Evolutionary conservation across 2,113 vertebrate species (phyloP), one percentile per base, ranked within the genome.

Genomic region (Xenopus laevis): DNA sequence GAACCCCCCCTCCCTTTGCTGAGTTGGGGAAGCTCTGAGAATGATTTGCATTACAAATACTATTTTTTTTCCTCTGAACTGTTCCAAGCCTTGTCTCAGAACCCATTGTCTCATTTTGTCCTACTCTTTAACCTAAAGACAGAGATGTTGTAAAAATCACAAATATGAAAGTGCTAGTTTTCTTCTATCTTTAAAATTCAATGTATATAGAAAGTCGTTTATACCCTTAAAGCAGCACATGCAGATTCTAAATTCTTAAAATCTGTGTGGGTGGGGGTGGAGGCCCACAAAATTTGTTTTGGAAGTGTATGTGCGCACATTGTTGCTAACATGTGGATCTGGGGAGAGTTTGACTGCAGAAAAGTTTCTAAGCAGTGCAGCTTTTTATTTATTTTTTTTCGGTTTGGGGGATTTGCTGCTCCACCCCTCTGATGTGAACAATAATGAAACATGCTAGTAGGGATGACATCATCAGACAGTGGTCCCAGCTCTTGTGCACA

Each of bases 401-500:
- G 46, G 50, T 72, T 71, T 71, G 30, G 72, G 73, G 78, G 66
- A 68, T 46, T 67, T 57, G 77, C 72, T 71, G 81, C 84, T 87
- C 88, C 91, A 71, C 88, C 72, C 78, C 80, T 79, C 79, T 79
- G 83, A 81, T 87, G 87, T 86, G 85, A 83, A 89, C 86, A 88
- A 87, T 86, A 86, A 80, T 81, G 83, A 80, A 66, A 85, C 83
- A 82, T 88, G 82, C 88, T 91, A 88, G 89, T 72, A 84, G 79
- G 82, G 78, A 85, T 94, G 89, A 93, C 88, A 88, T 94, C 92
- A 93, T 83, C 84, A 86, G 83, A 78, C 47, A 77, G 83, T 87
- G 71, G 86, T 90, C 87, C 84, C 73, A 77, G 87, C 88, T 87
- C 77, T 82, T 83, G 84, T 83, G 80, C 84, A 87, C 85, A 86